Conservation (phyloP, 2,113 vertebrate species). For the Anolis sagrei region DNA sequence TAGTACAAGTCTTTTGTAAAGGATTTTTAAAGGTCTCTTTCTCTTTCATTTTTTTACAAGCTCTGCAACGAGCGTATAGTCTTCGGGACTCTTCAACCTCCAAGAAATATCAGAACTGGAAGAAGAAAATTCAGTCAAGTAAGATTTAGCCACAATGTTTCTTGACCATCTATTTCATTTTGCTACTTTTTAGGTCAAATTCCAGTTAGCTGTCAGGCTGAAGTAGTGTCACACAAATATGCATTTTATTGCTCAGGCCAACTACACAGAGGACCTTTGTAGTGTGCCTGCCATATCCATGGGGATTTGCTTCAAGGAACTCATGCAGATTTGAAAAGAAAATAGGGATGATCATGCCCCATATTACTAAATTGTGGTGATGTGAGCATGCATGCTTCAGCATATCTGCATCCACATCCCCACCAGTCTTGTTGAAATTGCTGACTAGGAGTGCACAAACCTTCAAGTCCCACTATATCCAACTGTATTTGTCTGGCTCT, state of each 20-base stretch:
- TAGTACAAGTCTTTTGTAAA: fast-evolving
- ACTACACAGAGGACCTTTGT: too few species aligned
- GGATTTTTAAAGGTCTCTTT: fast-evolving
- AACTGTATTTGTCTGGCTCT: not conserved
- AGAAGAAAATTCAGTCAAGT: slow-evolving; percentile 76
- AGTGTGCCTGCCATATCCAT: too few species aligned
- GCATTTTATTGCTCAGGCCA: not conserved
- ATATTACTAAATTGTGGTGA: too few species aligned
- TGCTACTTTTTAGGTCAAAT: not conserved
- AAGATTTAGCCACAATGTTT: slow-evolving; percentile 46
- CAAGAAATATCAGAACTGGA: slow-evolving; percentile 75
- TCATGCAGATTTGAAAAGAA: not conserved
- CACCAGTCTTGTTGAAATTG: too few species aligned
- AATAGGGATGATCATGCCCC: too few species aligned
- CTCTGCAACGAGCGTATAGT: slow-evolving; percentile 69
- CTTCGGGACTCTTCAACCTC: slow-evolving; percentile 55
- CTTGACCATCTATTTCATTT: not conserved
- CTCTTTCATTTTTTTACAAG: slow-evolving; percentile 50
- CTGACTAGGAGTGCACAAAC: too few species aligned
- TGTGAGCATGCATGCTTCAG: too few species aligned
- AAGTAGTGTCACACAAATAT: not conserved
- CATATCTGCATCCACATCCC: too few species aligned
- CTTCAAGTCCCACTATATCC: not conserved
- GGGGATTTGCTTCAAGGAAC: not conserved
- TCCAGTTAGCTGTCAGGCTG: not conserved